These are phyloP conservation scores for Xylota segnis DNA, from an alignment of 2,888 invertebrate genomes.

Conservation along the genomic window DNA sequence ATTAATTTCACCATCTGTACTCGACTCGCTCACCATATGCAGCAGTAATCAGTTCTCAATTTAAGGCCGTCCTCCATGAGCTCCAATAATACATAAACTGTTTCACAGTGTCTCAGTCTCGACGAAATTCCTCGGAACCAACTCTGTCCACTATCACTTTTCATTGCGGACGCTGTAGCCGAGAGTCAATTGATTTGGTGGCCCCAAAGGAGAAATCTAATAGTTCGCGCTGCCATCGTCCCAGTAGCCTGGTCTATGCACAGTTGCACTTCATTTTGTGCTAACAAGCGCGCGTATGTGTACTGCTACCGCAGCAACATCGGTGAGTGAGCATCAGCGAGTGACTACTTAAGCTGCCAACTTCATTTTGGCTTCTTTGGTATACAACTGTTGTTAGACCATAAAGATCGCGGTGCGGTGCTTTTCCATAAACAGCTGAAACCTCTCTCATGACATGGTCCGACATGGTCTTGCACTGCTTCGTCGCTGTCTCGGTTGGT, in stretches of 20 bases:
- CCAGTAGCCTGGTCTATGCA: not conserved
- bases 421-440: constrained; percentile 71
- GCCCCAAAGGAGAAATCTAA: constrained; percentile 70
- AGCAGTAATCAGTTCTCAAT: constrained; percentile 73
- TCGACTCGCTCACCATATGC: constrained; percentile 26
- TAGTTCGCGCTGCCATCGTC: constrained; percentile 26
- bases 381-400: constrained; percentile 70
- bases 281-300: constrained; percentile 54
- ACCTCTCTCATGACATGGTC: constrained; percentile 71
- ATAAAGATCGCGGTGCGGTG: constrained; percentile 64
- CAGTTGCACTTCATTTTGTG: constrained; percentile 60
- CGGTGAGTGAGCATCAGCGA: constrained; percentile 46
- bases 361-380: constrained; percentile 70
- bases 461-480: constrained; percentile 73
- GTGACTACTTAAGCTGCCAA: constrained; percentile 71
- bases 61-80: constrained; percentile 58
- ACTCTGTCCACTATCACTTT: constrained; percentile 65
- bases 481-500: constrained; percentile 20
- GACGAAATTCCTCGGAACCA: constrained; percentile 57
- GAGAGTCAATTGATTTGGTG: constrained; percentile 63
- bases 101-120: constrained; percentile 15
- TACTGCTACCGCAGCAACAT: constrained; percentile 23
- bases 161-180: constrained; percentile 10
- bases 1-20: constrained; percentile 82
- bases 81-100: constrained; percentile 38